Evolutionary conservation across 1,140 invertebrate genomes (phyloP).

Genomic region (Caenorhabditis tropicalis): DNA sequence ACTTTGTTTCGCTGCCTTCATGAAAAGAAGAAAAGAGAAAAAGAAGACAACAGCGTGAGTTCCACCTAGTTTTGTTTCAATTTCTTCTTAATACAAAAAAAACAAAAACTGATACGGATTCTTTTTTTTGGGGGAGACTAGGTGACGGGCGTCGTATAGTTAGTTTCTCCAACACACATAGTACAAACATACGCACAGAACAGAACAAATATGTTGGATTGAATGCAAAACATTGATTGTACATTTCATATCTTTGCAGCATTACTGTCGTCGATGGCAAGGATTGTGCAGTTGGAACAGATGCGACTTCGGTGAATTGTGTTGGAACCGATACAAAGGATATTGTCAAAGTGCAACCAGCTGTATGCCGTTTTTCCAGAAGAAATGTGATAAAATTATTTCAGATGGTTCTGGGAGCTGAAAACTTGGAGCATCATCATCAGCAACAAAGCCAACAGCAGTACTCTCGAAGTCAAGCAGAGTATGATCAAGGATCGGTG

Average conservation of each 20-base stretch:
- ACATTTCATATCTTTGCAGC: slow-evolving; percentile 14
- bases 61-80: neutral
- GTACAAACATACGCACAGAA: slow-evolving; percentile 21
- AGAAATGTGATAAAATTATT: neutral
- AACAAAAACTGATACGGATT: slow-evolving; percentile 3
- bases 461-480: slow-evolving; percentile 3
- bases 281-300: slow-evolving; percentile 27
- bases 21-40: slow-evolving; percentile 11
- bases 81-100: neutral
- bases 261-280: slow-evolving; percentile 29
- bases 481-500: slow-evolving; percentile 26
- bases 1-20: slow-evolving; percentile 27
- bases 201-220: slow-evolving; percentile 32
- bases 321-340: slow-evolving; percentile 32
- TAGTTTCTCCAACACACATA: slow-evolving; percentile 3
- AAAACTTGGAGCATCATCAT: neutral
- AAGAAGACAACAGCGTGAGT: slow-evolving; percentile 13
- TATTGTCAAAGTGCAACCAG: slow-evolving; percentile 19
- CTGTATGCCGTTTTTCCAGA: neutral
- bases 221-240: slow-evolving; percentile 28
- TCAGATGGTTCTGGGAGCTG: slow-evolving; percentile 14
- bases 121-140: neutral
- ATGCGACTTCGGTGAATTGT: neutral
- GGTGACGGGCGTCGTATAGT: slow-evolving; percentile 6
- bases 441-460: neutral